Evolutionary conservation across 2,888 invertebrate species (phyloP), one percentile per base, ranked within the genome.

Genomic region (Phytoseiulus persimilis): DNA sequence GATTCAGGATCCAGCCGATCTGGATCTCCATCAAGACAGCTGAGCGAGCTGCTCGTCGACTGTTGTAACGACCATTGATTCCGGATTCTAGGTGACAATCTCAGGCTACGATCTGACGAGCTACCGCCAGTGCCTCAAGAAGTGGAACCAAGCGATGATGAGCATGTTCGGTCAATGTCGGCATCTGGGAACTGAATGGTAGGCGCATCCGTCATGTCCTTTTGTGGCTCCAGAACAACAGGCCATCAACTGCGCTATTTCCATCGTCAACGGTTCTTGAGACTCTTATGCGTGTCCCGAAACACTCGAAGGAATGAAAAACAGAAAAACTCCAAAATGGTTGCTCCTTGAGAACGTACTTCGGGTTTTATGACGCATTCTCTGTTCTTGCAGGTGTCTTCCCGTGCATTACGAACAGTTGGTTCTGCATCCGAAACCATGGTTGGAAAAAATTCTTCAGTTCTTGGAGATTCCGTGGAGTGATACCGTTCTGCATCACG

Each of bases 141-240:
- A 98, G 94, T 99, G 99, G 99, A 99, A 98, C 94, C 95, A 95
- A 92, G 98, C 98, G 83, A 97, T 97, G 92, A 95, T 96, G 93
- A 94, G 96, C 90, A 99, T 99, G 99, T 95, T 97, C 93, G 95
- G 95, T 92, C 97, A 98, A 94, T 98, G 98, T 94, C 95, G 95
- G 92, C 95, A 95, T 92, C 94, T 97, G 91, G 93, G 93, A 0
- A 92, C 93, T 1, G 90, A 91, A 90, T 94, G 95, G 92, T 87
- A 87, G 31, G 31, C 32, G 11, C 9, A 65, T 65, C 39, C 39
- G 3, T n/a, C n/a, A n/a, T n/a, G n/a, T n/a, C n/a, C n/a, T n/a
- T n/a, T n/a, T n/a, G n/a, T 39, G 39, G 39, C 9, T 39, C 9
- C 9, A 6, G 39, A 39, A 39, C 3, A 39, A 39, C 39, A 39